Percentiles rank a stretch among this genome's conserved stretches.
Conservation (phyloP, 2,888 invertebrate species). For the Plusia festucae region DNA sequence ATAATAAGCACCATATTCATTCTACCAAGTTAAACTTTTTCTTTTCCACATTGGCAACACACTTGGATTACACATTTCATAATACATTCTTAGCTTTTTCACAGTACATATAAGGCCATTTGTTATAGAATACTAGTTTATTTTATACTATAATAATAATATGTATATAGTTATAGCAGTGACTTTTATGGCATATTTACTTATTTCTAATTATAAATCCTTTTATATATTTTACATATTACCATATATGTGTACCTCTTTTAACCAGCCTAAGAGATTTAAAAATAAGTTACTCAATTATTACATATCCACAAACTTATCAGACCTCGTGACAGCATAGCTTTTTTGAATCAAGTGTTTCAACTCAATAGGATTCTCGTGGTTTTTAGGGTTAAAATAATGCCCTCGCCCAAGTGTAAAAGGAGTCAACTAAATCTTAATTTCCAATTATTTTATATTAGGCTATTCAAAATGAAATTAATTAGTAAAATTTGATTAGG, state of each 20-base stretch:
- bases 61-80: conserved; percentile 56
- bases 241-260: conserved; percentile 85
- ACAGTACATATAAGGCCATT: conserved; percentile 74
- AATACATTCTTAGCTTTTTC: conserved; percentile 63
- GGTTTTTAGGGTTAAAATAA: too few species aligned
- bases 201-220: conserved; percentile 39
- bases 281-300: conserved; percentile 66
- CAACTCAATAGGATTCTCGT: too few species aligned
- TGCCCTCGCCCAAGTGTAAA: too few species aligned
- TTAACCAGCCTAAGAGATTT: conserved; percentile 84
- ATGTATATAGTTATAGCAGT: conserved; percentile 47
- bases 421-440: too few species aligned
- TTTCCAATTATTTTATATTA: too few species aligned
- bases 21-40: conserved; percentile 71
- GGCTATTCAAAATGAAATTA: too few species aligned
- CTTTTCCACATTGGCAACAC: conserved; percentile 71
- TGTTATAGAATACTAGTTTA: conserved; percentile 61
- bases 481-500: too few species aligned
- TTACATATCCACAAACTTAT: too few species aligned
- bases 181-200: conserved; percentile 55
- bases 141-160: conserved; percentile 46
- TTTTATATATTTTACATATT: conserved; percentile 79
- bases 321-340: too few species aligned
- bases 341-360: too few species aligned
- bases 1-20: conserved; percentile 88